Base-by-base conservation (phyloP, 2,113 vertebrate species). In the Bagarius yarrelli region DNA sequence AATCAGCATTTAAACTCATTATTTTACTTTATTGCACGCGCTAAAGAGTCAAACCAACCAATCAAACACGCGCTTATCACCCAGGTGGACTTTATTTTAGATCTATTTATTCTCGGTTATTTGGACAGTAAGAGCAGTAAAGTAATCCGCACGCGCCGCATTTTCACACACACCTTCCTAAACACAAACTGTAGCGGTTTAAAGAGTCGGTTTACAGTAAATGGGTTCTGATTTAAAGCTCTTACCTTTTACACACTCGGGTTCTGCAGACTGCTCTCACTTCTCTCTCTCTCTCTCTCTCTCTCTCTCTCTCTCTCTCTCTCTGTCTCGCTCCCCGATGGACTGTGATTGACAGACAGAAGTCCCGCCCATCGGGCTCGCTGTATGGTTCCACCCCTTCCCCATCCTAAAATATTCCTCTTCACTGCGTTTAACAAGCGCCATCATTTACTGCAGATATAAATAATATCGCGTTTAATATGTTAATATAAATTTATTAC, bases 1-100 rank as follows among this genome's bases (percentile, higher is more conserved):
- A 8, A 12, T 3, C 2, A 0, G 1, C 1, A 14, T 13, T 14
- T n/a, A 0, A 40, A 9, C 21, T 8, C 19, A 40, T 3, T 23
- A 6, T 67, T 18, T 25, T 34, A 34, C 3, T 14, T 12, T n/a
- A n/a, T 36, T 16, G 36, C 21, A 5, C 40, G 64, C 21, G 14
- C 11, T n/a, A 0, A 13, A 9, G 25, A 27, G 13, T 25, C 23
- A 16, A 19, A 52, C n/a, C 25, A 5, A 11, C 9, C 16, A 50
- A 4, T 6, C 44, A 47, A 47, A 50, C 23, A 50, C 2, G 13
- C 1, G 15, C 47, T 27, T 1, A 18, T 11, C 15, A 50, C 0
- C n/a, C 1, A 21, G n/a, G 15, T 8, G 3, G 14, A 47, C 14
- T 1, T 44, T 3, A 40, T 2, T 6, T 18, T 44, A 12, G 21